These are phyloP conservation scores for Tenodera sinensis DNA, from an alignment of 2,888 invertebrate species.

Conservation along the genomic window DNA sequence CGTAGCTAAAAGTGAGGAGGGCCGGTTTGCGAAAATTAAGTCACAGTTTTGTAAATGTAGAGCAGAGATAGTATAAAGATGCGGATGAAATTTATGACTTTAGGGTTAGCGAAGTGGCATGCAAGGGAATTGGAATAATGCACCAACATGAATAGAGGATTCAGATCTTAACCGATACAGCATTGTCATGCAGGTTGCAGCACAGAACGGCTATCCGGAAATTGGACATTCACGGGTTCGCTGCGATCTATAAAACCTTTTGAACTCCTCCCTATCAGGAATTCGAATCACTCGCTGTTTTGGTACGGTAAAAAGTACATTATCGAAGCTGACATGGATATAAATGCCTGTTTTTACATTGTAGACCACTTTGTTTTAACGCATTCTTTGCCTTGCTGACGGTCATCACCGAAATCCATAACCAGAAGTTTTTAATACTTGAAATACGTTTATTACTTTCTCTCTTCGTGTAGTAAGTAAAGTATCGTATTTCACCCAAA, in stretches of 20 bases:
- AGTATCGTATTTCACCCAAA: too few species aligned
- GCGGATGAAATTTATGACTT: too few species aligned
- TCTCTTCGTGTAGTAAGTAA: too few species aligned
- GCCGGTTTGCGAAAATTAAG: too few species aligned
- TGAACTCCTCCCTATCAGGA: neutral
- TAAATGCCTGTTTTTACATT: neutral
- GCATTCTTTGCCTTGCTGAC: neutral
- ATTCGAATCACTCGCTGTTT: neutral
- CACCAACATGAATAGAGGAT: too few species aligned
- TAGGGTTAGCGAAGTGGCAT: too few species aligned
- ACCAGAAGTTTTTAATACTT: too few species aligned
- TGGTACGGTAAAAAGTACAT: neutral
- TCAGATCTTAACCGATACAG: neutral
- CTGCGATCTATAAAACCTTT: neutral
- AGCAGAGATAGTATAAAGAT: too few species aligned
- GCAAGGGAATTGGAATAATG: too few species aligned
- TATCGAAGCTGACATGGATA: neutral
- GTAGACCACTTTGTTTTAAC: neutral
- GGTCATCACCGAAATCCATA: neutral
- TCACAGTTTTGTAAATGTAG: too few species aligned
- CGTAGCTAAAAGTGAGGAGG: too few species aligned
- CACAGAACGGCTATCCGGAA: neutral
- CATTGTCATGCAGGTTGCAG: neutral
- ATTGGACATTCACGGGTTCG: neutral
- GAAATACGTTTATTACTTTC: too few species aligned